Percentiles rank a stretch among this genome's conserved stretches.
Conservation (phyloP, 1,140 invertebrate species). For the Drosophila micromelanica region DNA sequence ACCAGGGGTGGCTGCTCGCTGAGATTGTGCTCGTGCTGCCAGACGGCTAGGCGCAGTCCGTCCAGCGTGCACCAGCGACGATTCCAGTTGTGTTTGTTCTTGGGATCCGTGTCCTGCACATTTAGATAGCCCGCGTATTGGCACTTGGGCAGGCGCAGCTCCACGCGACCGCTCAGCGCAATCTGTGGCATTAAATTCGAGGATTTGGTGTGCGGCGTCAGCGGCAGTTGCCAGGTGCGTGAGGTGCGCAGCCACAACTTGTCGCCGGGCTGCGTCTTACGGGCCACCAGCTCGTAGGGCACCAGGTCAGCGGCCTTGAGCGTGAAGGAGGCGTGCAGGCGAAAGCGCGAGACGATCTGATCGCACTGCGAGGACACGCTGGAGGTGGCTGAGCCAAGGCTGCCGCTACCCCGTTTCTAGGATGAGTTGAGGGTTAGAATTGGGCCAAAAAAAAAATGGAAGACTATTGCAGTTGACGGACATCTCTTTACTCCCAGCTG, state of each 20-base stretch:
- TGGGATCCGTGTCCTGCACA: slow-evolving; percentile 64
- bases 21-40: slow-evolving; percentile 65
- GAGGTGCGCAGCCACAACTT: slow-evolving; percentile 65
- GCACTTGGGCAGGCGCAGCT: slow-evolving; percentile 61
- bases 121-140: slow-evolving; percentile 67
- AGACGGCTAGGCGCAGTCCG: slow-evolving; percentile 57
- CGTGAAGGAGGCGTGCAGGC: slow-evolving; percentile 70
- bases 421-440: background rate
- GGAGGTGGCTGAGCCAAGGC: slow-evolving; percentile 48
- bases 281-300: slow-evolving; percentile 63
- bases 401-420: slow-evolving; percentile 52
- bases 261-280: slow-evolving; percentile 38
- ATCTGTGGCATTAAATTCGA: slow-evolving; percentile 61
- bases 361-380: slow-evolving; percentile 44
- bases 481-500: no score
- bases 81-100: slow-evolving; percentile 71
- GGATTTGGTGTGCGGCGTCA: slow-evolving; percentile 58
- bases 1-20: slow-evolving; percentile 47
- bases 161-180: slow-evolving; percentile 59
- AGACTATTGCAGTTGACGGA: no score
- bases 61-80: slow-evolving; percentile 74
- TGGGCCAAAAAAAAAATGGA: background rate
- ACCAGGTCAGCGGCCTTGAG: slow-evolving; percentile 50
- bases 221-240: slow-evolving; percentile 49
- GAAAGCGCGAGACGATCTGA: slow-evolving; percentile 69